Percentiles rank a stretch among this genome's conserved stretches.
Evolutionary conservation across 2,888 invertebrate species (phyloP).

Genomic region (Rhingia campestris): DNA sequence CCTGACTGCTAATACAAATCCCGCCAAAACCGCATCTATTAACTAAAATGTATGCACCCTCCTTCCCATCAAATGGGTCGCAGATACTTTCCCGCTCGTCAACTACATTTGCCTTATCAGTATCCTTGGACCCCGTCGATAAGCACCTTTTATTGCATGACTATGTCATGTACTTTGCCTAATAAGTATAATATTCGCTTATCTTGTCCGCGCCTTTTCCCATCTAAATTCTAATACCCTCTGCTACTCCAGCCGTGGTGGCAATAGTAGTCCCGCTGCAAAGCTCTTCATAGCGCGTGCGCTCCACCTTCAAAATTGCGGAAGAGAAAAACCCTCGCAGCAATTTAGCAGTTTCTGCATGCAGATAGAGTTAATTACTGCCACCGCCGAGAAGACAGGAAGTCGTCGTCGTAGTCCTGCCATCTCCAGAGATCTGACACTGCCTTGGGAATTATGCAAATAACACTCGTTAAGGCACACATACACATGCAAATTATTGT

Average conservation of each 20-base stretch:
- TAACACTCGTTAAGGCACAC: slow-evolving; percentile 45
- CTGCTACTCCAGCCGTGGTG: slow-evolving; percentile 24
- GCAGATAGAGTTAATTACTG: slow-evolving; percentile 54
- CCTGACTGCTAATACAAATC: too few species aligned
- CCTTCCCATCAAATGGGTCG: too few species aligned
- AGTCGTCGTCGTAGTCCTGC: slow-evolving; percentile 40
- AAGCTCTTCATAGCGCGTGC: background rate
- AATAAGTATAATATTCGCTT: too few species aligned
- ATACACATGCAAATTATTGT: slow-evolving; percentile 38
- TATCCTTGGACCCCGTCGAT: too few species aligned
- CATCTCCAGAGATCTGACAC: background rate
- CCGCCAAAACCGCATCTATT: too few species aligned
- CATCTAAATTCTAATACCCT: too few species aligned
- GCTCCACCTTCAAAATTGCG: slow-evolving; percentile 32
- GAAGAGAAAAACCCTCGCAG: slow-evolving; percentile 48
- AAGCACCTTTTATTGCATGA: too few species aligned
- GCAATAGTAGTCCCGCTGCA: background rate
- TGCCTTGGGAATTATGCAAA: slow-evolving; percentile 65
- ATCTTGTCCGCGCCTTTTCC: background rate
- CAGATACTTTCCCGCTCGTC: too few species aligned
- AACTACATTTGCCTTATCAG: too few species aligned
- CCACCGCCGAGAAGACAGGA: slow-evolving; percentile 59
- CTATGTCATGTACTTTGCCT: too few species aligned
- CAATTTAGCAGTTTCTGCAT: slow-evolving; percentile 32
- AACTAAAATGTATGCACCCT: too few species aligned